These are phyloP conservation scores for Macroglossus sobrinus DNA, from an alignment of 2,113 vertebrate genomes.

Conservation along the genomic window DNA sequence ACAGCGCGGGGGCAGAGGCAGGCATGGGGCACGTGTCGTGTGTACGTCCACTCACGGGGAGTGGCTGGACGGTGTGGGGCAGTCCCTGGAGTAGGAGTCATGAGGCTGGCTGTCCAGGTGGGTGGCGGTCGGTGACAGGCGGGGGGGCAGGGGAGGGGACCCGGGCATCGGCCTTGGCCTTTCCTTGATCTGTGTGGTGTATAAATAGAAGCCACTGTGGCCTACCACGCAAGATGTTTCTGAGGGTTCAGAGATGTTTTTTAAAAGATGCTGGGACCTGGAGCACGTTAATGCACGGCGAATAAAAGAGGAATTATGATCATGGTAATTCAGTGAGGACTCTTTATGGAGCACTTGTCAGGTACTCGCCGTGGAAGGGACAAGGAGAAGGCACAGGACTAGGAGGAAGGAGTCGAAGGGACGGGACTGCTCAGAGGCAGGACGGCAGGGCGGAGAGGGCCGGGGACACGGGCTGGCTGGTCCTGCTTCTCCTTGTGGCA, in stretches of 20 bases:
- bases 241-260: no score
- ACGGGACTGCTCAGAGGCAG: not conserved
- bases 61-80: no score
- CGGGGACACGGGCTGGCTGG: accelerated
- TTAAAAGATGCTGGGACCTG: not conserved
- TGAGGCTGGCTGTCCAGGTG: not conserved
- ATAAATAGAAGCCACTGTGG: not conserved
- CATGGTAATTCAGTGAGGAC: no score
- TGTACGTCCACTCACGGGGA: accelerated
- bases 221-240: not conserved
- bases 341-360: not conserved
- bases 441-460: accelerated
- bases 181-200: not conserved
- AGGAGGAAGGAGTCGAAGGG: not conserved
- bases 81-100: no score
- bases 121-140: not conserved
- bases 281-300: not conserved
- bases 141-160: not conserved
- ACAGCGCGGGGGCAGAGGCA: accelerated
- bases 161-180: not conserved
- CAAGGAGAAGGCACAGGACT: not conserved
- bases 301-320: not conserved
- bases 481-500: not conserved
- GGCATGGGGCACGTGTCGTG: accelerated
- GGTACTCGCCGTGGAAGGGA: not conserved